Percentiles rank a stretch among this genome's conserved stretches.
phyloP scores from a whole-genome alignment of 2,888 invertebrate species.

The Harpagoxenus sublaevis region DNA sequence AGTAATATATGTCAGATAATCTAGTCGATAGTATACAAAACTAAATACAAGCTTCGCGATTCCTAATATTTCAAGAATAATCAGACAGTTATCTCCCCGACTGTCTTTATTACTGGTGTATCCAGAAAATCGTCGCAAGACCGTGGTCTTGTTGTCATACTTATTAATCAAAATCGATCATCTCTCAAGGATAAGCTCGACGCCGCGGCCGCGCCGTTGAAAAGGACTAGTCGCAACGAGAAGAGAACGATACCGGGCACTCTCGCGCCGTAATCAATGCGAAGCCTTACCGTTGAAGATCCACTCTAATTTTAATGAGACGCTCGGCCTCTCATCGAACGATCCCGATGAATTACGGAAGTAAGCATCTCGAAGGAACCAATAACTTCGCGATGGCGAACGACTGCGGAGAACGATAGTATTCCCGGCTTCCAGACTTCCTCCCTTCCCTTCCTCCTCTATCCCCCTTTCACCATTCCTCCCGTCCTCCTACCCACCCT shows the following conservation, averaged over 20 bases:
- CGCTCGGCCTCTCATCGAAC: constrained; percentile 63
- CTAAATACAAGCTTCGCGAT: not conserved
- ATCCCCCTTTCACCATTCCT: not conserved
- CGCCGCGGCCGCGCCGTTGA: constrained; percentile 1
- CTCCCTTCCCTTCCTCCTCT: not conserved
- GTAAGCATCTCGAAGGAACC: constrained; percentile 75
- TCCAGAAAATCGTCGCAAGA: not conserved
- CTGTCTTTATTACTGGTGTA: not conserved
- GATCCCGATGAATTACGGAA: constrained; percentile 71
- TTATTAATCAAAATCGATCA: constrained; percentile 25
- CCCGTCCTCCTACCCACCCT: not conserved
- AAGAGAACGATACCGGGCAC: constrained; percentile 35
- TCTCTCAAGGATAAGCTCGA: not conserved
- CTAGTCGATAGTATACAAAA: not conserved
- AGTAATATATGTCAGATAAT: not conserved
- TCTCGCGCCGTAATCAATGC: constrained; percentile 56
- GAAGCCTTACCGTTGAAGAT: constrained; percentile 43
- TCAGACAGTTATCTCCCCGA: not conserved
- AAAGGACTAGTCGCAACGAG: not conserved
- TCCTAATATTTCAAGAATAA: not conserved
- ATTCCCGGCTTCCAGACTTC: constrained; percentile 48
- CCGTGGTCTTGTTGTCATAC: not conserved
- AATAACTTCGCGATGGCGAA: constrained; percentile 68
- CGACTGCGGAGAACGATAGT: constrained; percentile 64
- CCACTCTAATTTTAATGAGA: constrained; percentile 68